Conservation (phyloP, 37 sponge, comb jelly and placozoan species). For the Ianthella basta region DNA sequence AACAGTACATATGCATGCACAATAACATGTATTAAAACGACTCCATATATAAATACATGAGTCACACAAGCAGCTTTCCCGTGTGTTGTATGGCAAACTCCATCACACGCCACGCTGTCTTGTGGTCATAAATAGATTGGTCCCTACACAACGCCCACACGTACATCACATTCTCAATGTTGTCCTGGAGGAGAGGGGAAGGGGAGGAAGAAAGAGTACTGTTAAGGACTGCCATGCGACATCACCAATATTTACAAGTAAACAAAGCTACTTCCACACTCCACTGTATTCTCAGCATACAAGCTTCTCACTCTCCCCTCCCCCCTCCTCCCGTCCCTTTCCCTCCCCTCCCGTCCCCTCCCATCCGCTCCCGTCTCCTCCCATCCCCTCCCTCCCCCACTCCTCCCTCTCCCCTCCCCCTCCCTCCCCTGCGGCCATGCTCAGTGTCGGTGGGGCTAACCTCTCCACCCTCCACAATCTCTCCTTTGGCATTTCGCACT, state of each 20-base stretch:
- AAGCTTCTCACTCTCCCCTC: too few species aligned
- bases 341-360: too few species aligned
- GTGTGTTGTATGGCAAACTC: conserved; percentile 66
- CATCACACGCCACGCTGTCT: conserved; percentile 86
- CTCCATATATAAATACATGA: not conserved
- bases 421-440: too few species aligned
- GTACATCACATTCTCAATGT: conserved; percentile 73
- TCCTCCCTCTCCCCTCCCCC: too few species aligned
- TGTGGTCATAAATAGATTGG: conserved; percentile 80
- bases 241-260: too few species aligned
- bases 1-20: not conserved
- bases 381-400: too few species aligned
- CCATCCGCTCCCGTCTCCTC: too few species aligned
- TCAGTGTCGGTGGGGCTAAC: not conserved
- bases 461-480: conserved; percentile 41
- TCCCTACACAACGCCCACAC: conserved; percentile 94
- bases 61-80: not conserved
- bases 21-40: not conserved
- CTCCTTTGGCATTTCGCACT: conserved; percentile 17
- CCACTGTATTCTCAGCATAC: too few species aligned
- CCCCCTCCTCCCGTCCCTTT: too few species aligned
- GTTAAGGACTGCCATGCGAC: too few species aligned
- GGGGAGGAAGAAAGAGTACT: not conserved
- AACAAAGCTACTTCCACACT: too few species aligned
- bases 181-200: conserved; percentile 28